Percentiles rank a stretch among this genome's conserved stretches.
These are phyloP conservation scores for Furcifer pardalis DNA, from an alignment of 2,797 vertebrate genomes.

Conservation along the genomic window DNA sequence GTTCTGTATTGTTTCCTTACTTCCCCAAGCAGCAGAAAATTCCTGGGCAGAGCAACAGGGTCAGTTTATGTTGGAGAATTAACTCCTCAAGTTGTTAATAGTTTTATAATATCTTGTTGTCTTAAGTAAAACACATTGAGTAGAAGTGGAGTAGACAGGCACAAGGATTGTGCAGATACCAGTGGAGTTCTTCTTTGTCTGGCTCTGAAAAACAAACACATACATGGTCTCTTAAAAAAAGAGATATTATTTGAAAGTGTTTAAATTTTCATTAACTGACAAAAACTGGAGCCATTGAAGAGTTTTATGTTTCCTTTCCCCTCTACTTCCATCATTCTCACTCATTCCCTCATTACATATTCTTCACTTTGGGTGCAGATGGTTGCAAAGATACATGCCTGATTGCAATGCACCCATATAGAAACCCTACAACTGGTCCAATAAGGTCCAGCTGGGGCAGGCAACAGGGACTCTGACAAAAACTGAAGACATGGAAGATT, in stretches of 20 bases:
- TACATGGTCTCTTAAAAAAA: neutral
- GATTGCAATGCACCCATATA: too few species aligned
- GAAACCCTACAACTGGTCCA: too few species aligned
- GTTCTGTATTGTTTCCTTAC: neutral
- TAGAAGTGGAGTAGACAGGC: neutral
- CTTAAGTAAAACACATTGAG: neutral
- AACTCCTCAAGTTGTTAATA: neutral
- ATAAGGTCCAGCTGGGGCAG: too few species aligned
- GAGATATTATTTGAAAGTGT: neutral
- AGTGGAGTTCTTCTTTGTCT: neutral
- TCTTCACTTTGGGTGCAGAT: too few species aligned
- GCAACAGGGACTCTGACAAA: too few species aligned
- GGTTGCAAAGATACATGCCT: too few species aligned
- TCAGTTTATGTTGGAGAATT: neutral
- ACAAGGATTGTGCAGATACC: neutral
- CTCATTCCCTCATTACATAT: too few species aligned
- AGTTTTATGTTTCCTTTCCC: too few species aligned
- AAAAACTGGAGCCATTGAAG: neutral
- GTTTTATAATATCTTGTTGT: neutral
- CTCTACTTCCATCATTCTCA: neutral
- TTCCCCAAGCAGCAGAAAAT: neutral
- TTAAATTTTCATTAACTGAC: neutral
- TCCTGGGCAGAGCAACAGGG: neutral
- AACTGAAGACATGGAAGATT: too few species aligned
- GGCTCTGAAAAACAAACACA: neutral